Evolutionary conservation across 1,140 invertebrate species (phyloP), one percentile per base, ranked within the genome.

Genomic region (Drosophila carrolli): DNA sequence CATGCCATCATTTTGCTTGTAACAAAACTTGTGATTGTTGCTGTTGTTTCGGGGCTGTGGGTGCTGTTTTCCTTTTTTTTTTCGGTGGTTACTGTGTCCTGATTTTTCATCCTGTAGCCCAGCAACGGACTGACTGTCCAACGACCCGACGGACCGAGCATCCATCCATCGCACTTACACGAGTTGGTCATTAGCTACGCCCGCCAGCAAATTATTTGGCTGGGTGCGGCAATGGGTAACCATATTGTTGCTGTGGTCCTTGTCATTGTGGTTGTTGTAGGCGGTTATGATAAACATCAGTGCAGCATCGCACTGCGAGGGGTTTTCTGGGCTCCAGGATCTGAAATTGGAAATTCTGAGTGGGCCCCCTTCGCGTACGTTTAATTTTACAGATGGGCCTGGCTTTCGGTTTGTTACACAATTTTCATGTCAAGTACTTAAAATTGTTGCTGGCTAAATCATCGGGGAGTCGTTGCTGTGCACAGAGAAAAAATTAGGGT

Each of bases 1-100:
- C 83, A 76, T 86, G 83, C 79, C 83, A 86, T 86, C 84, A 86
- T 77, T 86, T 86, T 80, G 70, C 82, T 79, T 82, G 79, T 86
- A 74, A 76, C 76, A 73, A 83, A 86, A 88, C 83, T 86, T 83
- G 79, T 73, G 79, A 88, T 76, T 83, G 79, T 80, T 88, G 83
- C 66, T 76, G 59, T 58, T 78, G 74, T 76, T 54, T 51, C 32
- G 43, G 41, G 29, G n/a, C 46, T 54, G 53, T 51, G 29, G 14
- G 27, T 41, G 50, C 27, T 56, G 13, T 47, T 57, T 54, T n/a
- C 40, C 47, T 44, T 40, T 40, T 43, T 43, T 72, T 57, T 65
- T 44, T 37, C 41, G 74, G 80, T 41, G 53, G 59, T 41, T 53
- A 75, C 48, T 65, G 59, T 68, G 83, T 73, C 83, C 78, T 72